Evolutionary conservation across 2,113 vertebrate species (phyloP), one percentile per base, ranked within the genome.

Genomic region (Bettongia penicillata): DNA sequence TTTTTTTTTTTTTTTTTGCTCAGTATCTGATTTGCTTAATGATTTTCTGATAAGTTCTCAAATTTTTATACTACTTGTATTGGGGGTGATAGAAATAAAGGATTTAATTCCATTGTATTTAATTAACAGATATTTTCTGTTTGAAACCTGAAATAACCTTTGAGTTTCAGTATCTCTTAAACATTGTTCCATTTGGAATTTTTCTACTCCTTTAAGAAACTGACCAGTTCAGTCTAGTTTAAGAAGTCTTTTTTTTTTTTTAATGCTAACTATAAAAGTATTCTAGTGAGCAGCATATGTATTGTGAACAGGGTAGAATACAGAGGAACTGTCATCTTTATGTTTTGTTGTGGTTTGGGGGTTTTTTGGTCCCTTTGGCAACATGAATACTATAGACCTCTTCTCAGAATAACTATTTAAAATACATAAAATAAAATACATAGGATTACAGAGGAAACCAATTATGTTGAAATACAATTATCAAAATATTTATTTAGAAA

Each of bases 101-200:
- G 51, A 95, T 23, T 95, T 94, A 1, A 51, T 12, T 90, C 96
- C 93, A 91, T 92, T 96, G 95, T 47, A 92, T 93, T 10, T 22
- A 97, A 94, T 90, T 91, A 57, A 93, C 2, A 94, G 31, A 93
- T 93, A 94, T 51, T 28, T 93, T 95, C 95, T 49, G 91, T 96
- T 96, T 7, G 48, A 92, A 91, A 7, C 92, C 37, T 95, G 91
- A 97, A 94, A 61, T 94, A 94, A 94, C n/a, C 48, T 96, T 93
- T 94, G 23, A 96, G 91, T 94, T 95, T 95, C 89, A 96, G 10
- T 90, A 53, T 97, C 94, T 95, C 93, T 93, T 93, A 94, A 94
- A 93, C 53, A 2, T 96, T 48, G 53, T 93, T 26, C 3, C 55
- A 52, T 96, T 97, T 94, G n/a, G 51, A 94, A 95, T 92, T 37